Conservation (phyloP, 2,797 vertebrate genomes). For the Gymnocypris eckloni region DNA sequence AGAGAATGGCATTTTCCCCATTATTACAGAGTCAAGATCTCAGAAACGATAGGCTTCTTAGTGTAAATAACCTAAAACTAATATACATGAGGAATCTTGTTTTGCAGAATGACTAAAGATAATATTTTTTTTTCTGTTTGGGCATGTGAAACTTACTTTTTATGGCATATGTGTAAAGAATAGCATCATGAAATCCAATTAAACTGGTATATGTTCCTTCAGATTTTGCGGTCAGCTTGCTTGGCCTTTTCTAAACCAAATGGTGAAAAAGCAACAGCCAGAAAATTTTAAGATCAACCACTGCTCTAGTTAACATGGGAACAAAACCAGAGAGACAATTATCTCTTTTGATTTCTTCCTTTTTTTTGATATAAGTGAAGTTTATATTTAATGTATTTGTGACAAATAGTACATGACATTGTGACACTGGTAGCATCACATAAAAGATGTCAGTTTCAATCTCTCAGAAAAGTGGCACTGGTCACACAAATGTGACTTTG, state of each 20-base stretch:
- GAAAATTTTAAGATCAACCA: slow-evolving; percentile 32
- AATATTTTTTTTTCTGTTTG: neutral
- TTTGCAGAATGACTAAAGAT: neutral
- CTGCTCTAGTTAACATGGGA: neutral
- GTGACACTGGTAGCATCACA: neutral
- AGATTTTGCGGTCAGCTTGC: neutral
- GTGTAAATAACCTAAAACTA: neutral
- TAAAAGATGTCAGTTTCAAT: neutral
- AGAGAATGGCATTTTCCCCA: neutral
- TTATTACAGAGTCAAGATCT: neutral
- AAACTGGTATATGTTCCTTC: neutral
- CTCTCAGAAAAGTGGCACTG: neutral
- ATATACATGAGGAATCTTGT: neutral
- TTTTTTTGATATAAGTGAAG: neutral
- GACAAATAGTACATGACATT: neutral
- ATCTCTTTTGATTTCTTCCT: neutral
- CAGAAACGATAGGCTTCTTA: neutral
- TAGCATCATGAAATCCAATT: neutral
- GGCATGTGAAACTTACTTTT: neutral
- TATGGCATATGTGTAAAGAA: neutral
- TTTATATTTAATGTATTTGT: neutral
- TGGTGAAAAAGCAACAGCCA: slow-evolving; percentile 20
- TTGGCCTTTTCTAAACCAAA: slow-evolving; percentile 9
- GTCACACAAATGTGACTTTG: neutral
- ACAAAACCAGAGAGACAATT: neutral